Base-by-base conservation (phyloP, 2,888 invertebrate genomes). In the Cephus nigrinus region DNA sequence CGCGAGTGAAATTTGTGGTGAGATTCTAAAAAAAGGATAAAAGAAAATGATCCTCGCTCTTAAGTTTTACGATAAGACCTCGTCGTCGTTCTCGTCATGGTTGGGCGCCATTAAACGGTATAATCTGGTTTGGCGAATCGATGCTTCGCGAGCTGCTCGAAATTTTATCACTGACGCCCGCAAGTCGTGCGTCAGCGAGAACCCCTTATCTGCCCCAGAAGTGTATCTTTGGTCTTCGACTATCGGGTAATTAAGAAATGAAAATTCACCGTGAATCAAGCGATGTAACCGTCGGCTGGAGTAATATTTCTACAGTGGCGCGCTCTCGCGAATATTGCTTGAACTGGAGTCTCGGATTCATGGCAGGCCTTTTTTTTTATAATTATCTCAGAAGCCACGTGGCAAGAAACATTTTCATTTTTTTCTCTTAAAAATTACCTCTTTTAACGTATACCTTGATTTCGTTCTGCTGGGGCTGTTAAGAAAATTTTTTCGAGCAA, bases 131-230 rank as follows among this genome's bases (percentile, higher is more conserved):
- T 33, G 23, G 71, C 33, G 33, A 31, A 23, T 31, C 33, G 33
- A 71, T 1, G 71, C 71, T 31, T 55, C 31, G 71, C 31, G 71
- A 71, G 71, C 11, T 1, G 12, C 32, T 71, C 1, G 33, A 31
- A 71, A 71, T 71, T 71, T 71, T 71, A 71, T 71, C 71, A 71
- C 69, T 31, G 32, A 31, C 12, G 12, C 31, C 33, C 32, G 5
- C 71, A 33, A 33, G 71, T 71, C 71, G 31, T 31, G 32, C 71
- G 71, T 71, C 71, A 71, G 71, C 71, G 15, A 15, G 71, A 71
- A 71, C 12, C 12, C 23, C 32, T 71, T 71, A 71, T 71, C 71
- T 0, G 71, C 3, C 32, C 23, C 3, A 31, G 30, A 12, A 69
- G 33, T 55, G 32, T 31, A 71, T 71, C 71, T 71, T 32, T 71